phyloP scores from a whole-genome alignment of 2,888 invertebrate species.

The Noctuana brunneofusca region DNA sequence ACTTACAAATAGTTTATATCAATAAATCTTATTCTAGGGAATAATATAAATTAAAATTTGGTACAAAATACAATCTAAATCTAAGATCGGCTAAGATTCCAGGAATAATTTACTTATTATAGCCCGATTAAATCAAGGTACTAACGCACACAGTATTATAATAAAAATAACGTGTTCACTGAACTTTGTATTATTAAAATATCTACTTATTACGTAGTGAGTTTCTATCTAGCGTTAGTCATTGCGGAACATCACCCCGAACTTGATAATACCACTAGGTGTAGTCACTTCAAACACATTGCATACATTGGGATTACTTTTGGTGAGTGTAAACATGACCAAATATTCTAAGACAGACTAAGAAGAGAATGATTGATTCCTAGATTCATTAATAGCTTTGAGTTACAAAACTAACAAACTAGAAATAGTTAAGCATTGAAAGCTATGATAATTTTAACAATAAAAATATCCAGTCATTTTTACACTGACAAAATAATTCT shows the following conservation, averaged over 20 bases:
- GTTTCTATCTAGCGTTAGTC: slow-evolving; percentile 6
- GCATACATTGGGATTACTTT: not conserved
- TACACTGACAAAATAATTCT: slow-evolving; percentile 2
- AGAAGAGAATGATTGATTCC: not conserved
- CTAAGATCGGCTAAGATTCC: slow-evolving; percentile 33
- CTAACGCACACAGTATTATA: slow-evolving; percentile 26
- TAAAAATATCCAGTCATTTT: not conserved
- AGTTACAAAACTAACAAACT: slow-evolving; percentile 15
- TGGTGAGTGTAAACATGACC: not conserved
- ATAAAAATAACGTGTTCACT: slow-evolving; percentile 28
- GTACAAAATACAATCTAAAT: slow-evolving; percentile 41
- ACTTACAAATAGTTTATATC: slow-evolving; percentile 26
- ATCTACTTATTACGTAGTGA: slow-evolving; percentile 20
- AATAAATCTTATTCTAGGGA: slow-evolving; percentile 34
- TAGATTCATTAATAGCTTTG: slow-evolving; percentile 24
- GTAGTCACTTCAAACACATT: not conserved
- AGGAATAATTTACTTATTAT: slow-evolving; percentile 30
- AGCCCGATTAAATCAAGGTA: slow-evolving; percentile 24
- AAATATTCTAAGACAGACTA: not conserved
- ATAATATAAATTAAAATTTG: slow-evolving; percentile 47
- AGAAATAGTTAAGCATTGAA: not conserved
- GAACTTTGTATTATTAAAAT: slow-evolving; percentile 21
- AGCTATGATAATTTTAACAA: not conserved
- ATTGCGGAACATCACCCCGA: not conserved
- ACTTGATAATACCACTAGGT: slow-evolving; percentile 2